Evolutionary conservation across 2,113 vertebrate species (phyloP), one percentile per base, ranked within the genome.

Genomic region (Daphoenositta chrysoptera): DNA sequence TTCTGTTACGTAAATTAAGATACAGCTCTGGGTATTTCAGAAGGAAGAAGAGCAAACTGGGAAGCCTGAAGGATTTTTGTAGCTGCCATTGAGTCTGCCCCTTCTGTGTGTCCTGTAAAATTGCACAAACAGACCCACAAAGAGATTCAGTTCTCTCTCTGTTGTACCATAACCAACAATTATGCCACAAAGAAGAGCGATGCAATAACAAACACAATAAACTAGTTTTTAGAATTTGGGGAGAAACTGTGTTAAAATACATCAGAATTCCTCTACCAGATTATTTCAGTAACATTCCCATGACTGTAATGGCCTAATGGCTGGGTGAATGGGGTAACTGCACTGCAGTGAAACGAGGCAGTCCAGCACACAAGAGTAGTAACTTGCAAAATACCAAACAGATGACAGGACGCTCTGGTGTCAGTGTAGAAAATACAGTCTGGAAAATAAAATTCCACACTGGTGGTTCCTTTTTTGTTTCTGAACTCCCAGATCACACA

Each of bases 301-400:
- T 66, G 13, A 18, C n/a, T 53, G 26, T 48, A 80, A 50, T 4
- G 5, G 35, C 18, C 40, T 40, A 44, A 47, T 1, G 1, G 27
- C 9, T 19, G 8, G 53, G 35, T 51, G 37, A 60, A 23, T 16
- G 35, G 42, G 14, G 18, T 5, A 77, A 44, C 20, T 81, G 40
- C n/a, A 27, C 13, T 37, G 48, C 2, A 2, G 24, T 40, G 31
- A 44, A 56, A 61, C 39, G 57, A 58, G 48, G 40, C 73, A 73
- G 21, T 37, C 19, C 63, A 83, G 50, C 18, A 78, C 28, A 37
- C 0, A 0, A 45, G 26, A 63, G 20, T 1, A 56, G 35, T 40
- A 72, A 73, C 26, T 33, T 69, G 13, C 28, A 24, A 87, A 93
- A 90, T n/a, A 47, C 13, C 7, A 53, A 22, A 69, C 13, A 8